These are phyloP conservation scores for Elmis aenea DNA, from an alignment of 2,888 invertebrate genomes.

Conservation along the genomic window DNA sequence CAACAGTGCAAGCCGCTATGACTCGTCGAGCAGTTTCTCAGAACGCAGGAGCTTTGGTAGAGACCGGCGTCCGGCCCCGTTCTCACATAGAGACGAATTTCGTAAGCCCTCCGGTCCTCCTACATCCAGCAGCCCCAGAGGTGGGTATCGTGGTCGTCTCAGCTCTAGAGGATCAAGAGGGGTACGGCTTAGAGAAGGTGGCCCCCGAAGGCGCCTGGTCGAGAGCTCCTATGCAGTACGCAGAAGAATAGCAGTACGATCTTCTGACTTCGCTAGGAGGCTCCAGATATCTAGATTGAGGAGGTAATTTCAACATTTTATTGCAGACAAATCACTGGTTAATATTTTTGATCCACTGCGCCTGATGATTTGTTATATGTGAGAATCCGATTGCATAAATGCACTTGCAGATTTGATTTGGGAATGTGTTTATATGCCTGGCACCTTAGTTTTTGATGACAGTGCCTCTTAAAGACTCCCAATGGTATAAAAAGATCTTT, in stretches of 20 bases:
- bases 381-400: no score
- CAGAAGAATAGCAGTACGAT: constrained; percentile 46
- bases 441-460: no score
- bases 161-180: constrained; percentile 48
- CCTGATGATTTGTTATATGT: no score
- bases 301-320: constrained; percentile 43
- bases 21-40: constrained; percentile 52
- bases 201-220: constrained; percentile 54
- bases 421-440: no score
- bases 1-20: constrained; percentile 51
- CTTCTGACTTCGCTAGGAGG: constrained; percentile 43
- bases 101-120: constrained; percentile 39
- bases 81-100: constrained; percentile 41
- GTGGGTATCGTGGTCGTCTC: constrained; percentile 32
- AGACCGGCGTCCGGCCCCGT: constrained; percentile 39
- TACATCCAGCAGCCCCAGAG: constrained; percentile 37
- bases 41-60: constrained; percentile 54
- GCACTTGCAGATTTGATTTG: no score
- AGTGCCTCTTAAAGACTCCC: no score
- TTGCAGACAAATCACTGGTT: constrained; percentile 14
- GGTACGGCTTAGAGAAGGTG: constrained; percentile 49
- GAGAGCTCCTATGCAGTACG: constrained; percentile 55
- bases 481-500: no score
- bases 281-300: constrained; percentile 45
- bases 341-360: constrained; percentile 17